Percentiles rank a stretch among this genome's conserved stretches.
Conservation (phyloP, 2,113 vertebrate genomes). For the Numida meleagris region DNA sequence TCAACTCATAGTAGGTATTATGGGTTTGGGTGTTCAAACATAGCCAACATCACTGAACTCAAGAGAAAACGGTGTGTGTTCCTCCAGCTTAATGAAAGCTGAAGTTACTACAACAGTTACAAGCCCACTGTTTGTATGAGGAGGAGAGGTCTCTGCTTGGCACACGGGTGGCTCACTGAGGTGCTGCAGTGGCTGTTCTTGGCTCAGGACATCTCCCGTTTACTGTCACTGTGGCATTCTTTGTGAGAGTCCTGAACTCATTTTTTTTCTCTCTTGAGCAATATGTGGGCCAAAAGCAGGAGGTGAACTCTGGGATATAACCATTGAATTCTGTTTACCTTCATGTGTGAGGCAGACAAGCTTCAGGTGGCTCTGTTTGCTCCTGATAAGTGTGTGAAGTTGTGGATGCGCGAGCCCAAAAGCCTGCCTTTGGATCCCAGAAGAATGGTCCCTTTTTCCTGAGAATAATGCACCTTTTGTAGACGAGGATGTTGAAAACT, state of each 20-base stretch:
- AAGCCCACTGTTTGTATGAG: neutral
- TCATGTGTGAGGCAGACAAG: neutral
- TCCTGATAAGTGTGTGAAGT: neutral
- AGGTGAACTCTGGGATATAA: neutral
- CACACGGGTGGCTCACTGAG: neutral
- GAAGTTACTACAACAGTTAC: no score
- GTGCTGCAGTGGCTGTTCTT: neutral
- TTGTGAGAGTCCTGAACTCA: neutral
- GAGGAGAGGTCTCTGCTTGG: neutral
- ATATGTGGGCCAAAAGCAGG: neutral
- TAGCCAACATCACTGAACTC: neutral
- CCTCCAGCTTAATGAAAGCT: neutral
- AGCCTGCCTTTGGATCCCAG: neutral
- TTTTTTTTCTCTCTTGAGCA: rapidly evolving
- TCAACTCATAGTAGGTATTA: neutral
- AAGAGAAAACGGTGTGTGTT: neutral
- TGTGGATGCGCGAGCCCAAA: neutral
- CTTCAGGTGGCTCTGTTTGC: neutral
- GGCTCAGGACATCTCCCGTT: neutral
- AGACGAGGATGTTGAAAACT: rapidly evolving
- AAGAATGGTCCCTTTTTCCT: neutral
- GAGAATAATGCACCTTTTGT: neutral
- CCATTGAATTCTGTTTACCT: neutral
- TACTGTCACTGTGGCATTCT: neutral
- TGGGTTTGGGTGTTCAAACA: neutral